Conservation (phyloP, 2,113 vertebrate genomes). For the Psammodynastes pulverulentus region DNA sequence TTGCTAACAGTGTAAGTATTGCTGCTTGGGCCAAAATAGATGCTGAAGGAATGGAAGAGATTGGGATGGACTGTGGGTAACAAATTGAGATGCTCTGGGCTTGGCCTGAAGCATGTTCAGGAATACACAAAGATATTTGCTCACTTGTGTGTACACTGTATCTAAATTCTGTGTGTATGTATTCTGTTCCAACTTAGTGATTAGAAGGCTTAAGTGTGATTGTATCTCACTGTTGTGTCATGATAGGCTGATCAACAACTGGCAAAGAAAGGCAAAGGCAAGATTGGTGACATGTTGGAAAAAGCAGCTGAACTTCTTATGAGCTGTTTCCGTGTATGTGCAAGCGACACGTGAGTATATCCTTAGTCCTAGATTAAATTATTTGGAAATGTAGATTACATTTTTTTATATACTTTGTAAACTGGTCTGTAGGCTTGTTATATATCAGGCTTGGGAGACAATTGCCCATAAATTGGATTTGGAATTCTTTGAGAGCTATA, state of each 20-base stretch:
- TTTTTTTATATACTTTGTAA: background rate
- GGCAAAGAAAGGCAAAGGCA: conserved; percentile 88
- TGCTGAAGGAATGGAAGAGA: background rate
- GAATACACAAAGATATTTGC: background rate
- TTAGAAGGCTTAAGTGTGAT: background rate
- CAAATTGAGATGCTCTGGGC: background rate
- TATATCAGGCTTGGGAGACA: background rate
- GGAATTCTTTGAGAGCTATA: background rate
- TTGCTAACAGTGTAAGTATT: conserved; percentile 92
- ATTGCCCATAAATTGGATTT: background rate
- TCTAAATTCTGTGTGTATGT: background rate
- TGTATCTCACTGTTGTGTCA: conserved; percentile 19
- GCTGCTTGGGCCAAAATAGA: background rate
- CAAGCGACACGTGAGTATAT: conserved; percentile 90
- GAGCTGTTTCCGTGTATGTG: conserved; percentile 96
- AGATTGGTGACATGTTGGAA: conserved; percentile 91
- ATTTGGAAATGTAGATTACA: background rate
- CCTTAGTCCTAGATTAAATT: background rate
- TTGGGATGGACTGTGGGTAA: background rate
- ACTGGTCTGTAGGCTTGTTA: background rate
- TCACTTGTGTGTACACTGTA: background rate
- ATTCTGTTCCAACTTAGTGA: background rate
- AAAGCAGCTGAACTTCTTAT: conserved; percentile 94
- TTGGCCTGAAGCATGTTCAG: background rate
- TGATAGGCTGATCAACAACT: conserved; percentile 90